Base-by-base conservation (phyloP, 92 coral and sea anemone species). In the Zoanthus solanderi region DNA sequence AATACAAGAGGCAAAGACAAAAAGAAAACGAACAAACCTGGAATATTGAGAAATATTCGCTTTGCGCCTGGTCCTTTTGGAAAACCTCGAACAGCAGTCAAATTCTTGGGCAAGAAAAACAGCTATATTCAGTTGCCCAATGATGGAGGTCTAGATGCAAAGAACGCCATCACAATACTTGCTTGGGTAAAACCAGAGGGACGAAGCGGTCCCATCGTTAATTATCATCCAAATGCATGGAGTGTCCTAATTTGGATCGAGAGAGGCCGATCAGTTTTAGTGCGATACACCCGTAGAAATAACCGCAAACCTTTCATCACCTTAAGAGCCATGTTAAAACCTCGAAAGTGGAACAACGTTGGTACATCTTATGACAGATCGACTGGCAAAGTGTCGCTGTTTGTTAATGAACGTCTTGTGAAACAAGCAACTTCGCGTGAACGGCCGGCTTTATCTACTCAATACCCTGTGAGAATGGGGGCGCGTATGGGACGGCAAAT, bases 151-250 rank as follows among this genome's bases (percentile, higher is more conserved):
- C 87, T 95, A 10, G 94, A 92, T 66, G 89, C 98, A 9, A 84
- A 92, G 4, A 83, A 90, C 52, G 94, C 98, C 23, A 93, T 95
- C 80, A 91, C 98, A 17, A 89, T 95, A 42, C 85, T 93, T 7
- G 96, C 94, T 30, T 95, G 98, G 98, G 91, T 95, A 29, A 87
- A 93, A 83, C 96, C 98, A 0, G 90, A 88, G 28, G 88, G 93
- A 12, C 23, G 85, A 2, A 74, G 89, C n/a, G 98, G 98, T 5
- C 98, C 98, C 11, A 85, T 94, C 32, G 91, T 94, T 18, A 94
- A 94, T 78, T 94, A 81, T 92, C 95, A 94, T 76, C 95, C 98
- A 1, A 89, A 90, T 48, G 98, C 88, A 47, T 88, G 89, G 52
- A 94, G 98, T 1, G 95, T 91, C n/a, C 98, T 90, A 47, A 34